Base-by-base conservation (phyloP, 2,888 invertebrate genomes). In the Hanleya hanleyi region DNA sequence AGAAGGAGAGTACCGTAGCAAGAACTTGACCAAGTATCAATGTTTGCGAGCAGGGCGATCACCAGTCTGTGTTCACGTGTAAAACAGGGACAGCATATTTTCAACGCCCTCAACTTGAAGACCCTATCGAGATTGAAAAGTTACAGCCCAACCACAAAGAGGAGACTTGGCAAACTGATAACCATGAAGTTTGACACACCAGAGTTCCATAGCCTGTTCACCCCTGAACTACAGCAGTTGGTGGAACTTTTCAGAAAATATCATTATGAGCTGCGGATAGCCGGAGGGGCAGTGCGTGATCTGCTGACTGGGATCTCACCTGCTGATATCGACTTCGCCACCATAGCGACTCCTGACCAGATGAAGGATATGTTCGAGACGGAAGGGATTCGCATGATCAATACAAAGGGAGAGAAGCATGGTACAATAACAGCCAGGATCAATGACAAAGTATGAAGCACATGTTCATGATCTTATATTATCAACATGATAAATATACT, bases 291-390 rank as follows among this genome's bases (percentile, higher is more conserved):
- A 26, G 99, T 99, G 0, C 93, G 96, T 92, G 93, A 92, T 80
- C 81, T 92, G 49, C 85, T 92, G 84, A 84, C 84, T 77, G 86
- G 83, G 22, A 89, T 82, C 47, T 38, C 71, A 7, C 89, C 89
- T 3, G 79, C 95, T 87, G 99, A 99, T 91, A 92, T 99, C 67
- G 99, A 99, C 91, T 98, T 99, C 92, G 99, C 99, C 0, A 98
- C 99, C 6, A 95, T 95, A 22, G 99, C 99, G 9, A 99, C 98
- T 0, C 99, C 99, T 0, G 93, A 94, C 22, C 93, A 99, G 92
- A 98, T 99, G 98, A 97, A 97, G 89, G 93, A 94, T 47, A 96
- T 99, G 94, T 98, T 99, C 87, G 93, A 92, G 6, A 91, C 92
- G 65, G 97, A 97, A 91, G 92, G 94, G 68, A 93, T 99, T 35